Evolutionary conservation across 2,888 invertebrate species (phyloP).

Genomic region (Troglohyphantes excavatus): DNA sequence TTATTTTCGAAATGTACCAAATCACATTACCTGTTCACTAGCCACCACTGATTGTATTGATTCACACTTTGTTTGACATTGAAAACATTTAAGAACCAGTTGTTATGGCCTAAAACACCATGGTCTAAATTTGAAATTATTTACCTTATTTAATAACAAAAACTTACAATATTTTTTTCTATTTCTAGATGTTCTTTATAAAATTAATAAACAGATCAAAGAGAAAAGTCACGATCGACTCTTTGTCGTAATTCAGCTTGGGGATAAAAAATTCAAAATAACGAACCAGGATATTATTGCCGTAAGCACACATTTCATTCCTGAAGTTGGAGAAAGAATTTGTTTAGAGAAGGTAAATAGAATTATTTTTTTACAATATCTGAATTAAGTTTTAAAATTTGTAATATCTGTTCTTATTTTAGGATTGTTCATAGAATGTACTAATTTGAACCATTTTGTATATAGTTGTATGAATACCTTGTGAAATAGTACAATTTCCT

Average conservation of each 20-base stretch:
- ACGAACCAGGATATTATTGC: conserved; percentile 92
- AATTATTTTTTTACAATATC: not conserved
- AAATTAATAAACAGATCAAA: conserved; percentile 87
- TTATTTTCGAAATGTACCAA: not conserved
- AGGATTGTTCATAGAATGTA: too few species aligned
- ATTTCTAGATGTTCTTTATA: conserved; percentile 85
- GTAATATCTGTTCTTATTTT: too few species aligned
- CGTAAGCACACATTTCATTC: conserved; percentile 91
- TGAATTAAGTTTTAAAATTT: not conserved
- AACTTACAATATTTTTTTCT: conserved; percentile 2
- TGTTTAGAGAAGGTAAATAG: conserved; percentile 89
- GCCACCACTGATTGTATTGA: not conserved
- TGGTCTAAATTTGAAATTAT: not conserved
- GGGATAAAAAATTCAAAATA: conserved; percentile 92
- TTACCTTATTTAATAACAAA: not conserved
- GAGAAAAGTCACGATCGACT: conserved; percentile 86
- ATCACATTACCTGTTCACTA: not conserved
- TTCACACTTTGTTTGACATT: not conserved
- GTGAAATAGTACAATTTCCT: too few species aligned
- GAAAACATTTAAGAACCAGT: not conserved
- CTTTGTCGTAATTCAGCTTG: conserved; percentile 91
- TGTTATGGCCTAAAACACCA: not conserved
- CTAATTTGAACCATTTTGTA: too few species aligned
- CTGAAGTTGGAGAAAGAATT: conserved; percentile 90
- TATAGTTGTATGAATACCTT: too few species aligned